phyloP scores from a whole-genome alignment of 2,888 invertebrate genomes.

The Eulithis prunata region DNA sequence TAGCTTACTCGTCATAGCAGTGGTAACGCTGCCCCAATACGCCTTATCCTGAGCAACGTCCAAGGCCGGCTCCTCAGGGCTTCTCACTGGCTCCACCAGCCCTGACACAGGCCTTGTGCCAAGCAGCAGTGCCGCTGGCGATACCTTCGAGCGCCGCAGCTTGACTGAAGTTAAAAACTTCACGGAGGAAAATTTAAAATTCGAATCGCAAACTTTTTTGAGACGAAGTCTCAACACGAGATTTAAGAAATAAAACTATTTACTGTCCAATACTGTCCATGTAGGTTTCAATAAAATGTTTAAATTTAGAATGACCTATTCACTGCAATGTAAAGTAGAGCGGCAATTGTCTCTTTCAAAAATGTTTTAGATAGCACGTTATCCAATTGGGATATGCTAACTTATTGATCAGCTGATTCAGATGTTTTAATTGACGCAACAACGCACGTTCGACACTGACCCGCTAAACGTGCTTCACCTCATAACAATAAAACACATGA shows the following conservation, averaged over 20 bases:
- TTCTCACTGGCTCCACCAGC: constrained; percentile 75
- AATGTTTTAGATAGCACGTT: neutral
- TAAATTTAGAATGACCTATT: constrained; percentile 19
- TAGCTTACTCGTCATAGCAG: constrained; percentile 70
- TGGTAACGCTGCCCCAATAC: constrained; percentile 78
- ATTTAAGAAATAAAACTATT: constrained; percentile 9
- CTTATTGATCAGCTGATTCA: constrained; percentile 41
- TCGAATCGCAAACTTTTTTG: constrained; percentile 20
- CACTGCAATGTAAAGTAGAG: constrained; percentile 8
- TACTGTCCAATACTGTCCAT: constrained; percentile 3
- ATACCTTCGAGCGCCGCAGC: constrained; percentile 79
- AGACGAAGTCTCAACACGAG: neutral
- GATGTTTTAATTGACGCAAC: constrained; percentile 48
- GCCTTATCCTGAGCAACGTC: constrained; percentile 82
- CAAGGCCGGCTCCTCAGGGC: constrained; percentile 77
- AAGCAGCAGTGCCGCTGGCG: constrained; percentile 83
- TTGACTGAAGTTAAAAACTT: constrained; percentile 57
- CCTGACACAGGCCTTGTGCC: constrained; percentile 83
- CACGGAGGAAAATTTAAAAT: constrained; percentile 32
- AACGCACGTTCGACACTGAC: constrained; percentile 55
- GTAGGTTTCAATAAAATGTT: constrained; percentile 2
- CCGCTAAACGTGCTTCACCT: constrained; percentile 52
- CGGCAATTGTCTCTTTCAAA: constrained; percentile 15
- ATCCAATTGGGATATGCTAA: constrained; percentile 22
- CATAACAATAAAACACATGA: constrained; percentile 63